phyloP scores from a whole-genome alignment of 64 coral and sea anemone species.

The Actinia equina region DNA sequence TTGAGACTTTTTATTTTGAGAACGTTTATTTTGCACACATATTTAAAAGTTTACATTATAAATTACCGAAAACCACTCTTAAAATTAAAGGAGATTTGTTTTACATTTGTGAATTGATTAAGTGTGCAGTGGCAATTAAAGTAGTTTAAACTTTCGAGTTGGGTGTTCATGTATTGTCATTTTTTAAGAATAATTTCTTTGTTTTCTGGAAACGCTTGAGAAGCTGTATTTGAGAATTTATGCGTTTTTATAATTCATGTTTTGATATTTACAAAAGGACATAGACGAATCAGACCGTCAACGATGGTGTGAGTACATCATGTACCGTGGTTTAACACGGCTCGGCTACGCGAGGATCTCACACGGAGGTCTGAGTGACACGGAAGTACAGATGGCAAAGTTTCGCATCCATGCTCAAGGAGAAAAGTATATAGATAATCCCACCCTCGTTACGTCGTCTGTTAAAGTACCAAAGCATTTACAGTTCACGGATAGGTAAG shows the following conservation, averaged over 20 bases:
- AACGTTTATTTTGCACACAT: too few relatives aligned
- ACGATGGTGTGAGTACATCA: constrained; percentile 97
- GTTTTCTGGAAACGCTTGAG: too few relatives aligned
- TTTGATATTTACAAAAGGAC: constrained; percentile 38
- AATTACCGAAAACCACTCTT: too few relatives aligned
- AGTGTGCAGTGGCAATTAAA: too few relatives aligned
- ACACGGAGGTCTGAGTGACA: constrained; percentile 93
- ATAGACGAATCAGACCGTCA: constrained; percentile 67
- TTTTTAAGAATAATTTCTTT: too few relatives aligned
- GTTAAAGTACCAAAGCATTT: constrained; percentile 51
- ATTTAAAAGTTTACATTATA: too few relatives aligned
- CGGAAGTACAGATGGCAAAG: constrained; percentile 89
- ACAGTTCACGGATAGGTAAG: constrained; percentile 64
- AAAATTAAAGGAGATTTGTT: too few relatives aligned
- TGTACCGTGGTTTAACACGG: constrained; percentile 80
- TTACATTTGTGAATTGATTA: too few relatives aligned
- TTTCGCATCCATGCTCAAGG: constrained; percentile 66
- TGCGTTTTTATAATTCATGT: not conserved
- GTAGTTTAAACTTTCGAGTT: too few relatives aligned
- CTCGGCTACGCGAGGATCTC: constrained; percentile 92
- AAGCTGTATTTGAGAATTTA: too few relatives aligned
- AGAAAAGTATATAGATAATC: constrained; percentile 61
- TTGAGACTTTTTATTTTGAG: too few relatives aligned
- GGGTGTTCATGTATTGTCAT: too few relatives aligned
- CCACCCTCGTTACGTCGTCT: constrained; percentile 35